Conservation (phyloP, 2,888 invertebrate species). For the Dryadula phaetusa region DNA sequence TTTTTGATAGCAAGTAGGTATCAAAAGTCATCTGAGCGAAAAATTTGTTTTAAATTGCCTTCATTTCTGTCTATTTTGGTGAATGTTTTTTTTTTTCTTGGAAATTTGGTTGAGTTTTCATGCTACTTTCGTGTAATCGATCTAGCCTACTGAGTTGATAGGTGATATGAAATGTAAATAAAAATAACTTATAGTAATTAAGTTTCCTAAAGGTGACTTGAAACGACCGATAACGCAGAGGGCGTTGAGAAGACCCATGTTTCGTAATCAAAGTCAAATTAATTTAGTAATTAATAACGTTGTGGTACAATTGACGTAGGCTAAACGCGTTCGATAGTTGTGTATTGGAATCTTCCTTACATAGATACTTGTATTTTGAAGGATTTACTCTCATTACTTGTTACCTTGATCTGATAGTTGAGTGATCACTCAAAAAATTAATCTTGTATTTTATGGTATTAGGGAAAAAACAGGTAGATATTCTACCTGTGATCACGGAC, state of each 20-base stretch:
- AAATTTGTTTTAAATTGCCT: constrained; percentile 21
- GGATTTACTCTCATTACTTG: no score
- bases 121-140: background rate
- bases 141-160: background rate
- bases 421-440: no score
- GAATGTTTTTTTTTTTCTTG: background rate
- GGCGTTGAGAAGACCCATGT: background rate
- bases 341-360: no score
- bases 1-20: background rate
- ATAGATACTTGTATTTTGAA: no score
- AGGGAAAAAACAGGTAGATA: no score
- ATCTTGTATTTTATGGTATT: no score
- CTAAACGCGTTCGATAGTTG: no score
- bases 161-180: background rate
- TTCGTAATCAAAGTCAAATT: background rate
- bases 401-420: no score
- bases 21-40: background rate
- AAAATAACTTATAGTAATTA: background rate
- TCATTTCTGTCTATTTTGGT: background rate
- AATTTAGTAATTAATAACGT: background rate
- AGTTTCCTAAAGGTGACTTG: background rate
- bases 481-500: no score
- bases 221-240: constrained; percentile 10
- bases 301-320: background rate
- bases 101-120: background rate